A percentile compares a stretch with the other conserved stretches of the same genome.
These are phyloP conservation scores for Micrasema minimum DNA, from an alignment of 1,140 invertebrate species.

Conservation along the genomic window DNA sequence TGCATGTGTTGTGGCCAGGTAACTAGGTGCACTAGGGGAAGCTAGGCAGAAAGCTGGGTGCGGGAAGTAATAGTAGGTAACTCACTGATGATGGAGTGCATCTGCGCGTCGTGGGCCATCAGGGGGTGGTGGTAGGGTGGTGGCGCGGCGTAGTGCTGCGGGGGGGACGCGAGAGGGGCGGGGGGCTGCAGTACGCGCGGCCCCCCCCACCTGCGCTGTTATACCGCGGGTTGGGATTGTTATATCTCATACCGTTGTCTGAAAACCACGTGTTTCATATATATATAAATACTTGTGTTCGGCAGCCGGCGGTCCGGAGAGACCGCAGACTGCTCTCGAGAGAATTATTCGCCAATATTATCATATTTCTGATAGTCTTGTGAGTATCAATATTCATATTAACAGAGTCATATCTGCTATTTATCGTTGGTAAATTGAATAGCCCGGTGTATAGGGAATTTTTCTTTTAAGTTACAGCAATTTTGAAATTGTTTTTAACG, in stretches of 20 bases:
- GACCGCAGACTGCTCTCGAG: not conserved
- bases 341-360: constrained; percentile 8
- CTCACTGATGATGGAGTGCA: constrained; percentile 53
- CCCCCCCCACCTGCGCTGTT: constrained; percentile 37
- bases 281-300: constrained; percentile 36
- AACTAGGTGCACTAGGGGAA: not conserved
- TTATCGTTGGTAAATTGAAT: no score
- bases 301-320: not conserved
- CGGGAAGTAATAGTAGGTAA: constrained; percentile 11
- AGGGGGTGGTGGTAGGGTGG: constrained; percentile 39
- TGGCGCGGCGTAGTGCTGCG: constrained; percentile 48
- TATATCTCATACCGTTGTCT: constrained; percentile 50
- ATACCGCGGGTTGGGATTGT: constrained; percentile 47
- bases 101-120: constrained; percentile 51
- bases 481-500: not conserved
- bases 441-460: no score
- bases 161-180: constrained; percentile 46
- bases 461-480: not conserved
- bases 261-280: constrained; percentile 39
- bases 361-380: no score
- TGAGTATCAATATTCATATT: no score
- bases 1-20: not conserved
- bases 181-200: constrained; percentile 46
- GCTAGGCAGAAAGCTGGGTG: no score
- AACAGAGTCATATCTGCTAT: no score